Percentiles rank a stretch among this genome's conserved stretches.
Conservation (phyloP, 1,140 invertebrate genomes). For the Pinna nobilis region DNA sequence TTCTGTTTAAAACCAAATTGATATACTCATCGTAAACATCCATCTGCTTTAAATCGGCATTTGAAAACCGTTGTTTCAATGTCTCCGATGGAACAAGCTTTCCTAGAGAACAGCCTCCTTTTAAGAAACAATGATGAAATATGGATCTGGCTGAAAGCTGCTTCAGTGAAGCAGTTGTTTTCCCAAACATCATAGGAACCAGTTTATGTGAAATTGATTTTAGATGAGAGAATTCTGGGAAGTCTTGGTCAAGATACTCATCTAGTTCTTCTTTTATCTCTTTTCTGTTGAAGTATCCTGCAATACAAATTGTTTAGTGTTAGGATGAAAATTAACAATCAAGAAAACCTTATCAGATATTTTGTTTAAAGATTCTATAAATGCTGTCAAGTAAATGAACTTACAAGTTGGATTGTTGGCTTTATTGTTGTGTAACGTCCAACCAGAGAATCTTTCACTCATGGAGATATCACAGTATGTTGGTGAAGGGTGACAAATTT, state of each 20-base stretch:
- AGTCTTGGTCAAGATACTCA: slow-evolving; percentile 53
- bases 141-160: slow-evolving; percentile 57
- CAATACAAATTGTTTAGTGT: background rate
- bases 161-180: slow-evolving; percentile 53
- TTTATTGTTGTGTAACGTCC: no score
- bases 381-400: no score
- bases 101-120: slow-evolving; percentile 50
- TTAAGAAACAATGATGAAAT: slow-evolving; percentile 59
- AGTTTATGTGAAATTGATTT: slow-evolving; percentile 41
- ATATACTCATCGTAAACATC: slow-evolving; percentile 65
- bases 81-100: slow-evolving; percentile 55
- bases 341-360: background rate
- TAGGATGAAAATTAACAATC: background rate
- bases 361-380: no score
- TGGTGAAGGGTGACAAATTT: no score
- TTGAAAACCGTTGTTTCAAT: slow-evolving; percentile 46
- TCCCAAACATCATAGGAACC: slow-evolving; percentile 61
- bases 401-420: no score
- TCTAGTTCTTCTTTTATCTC: slow-evolving; percentile 61
- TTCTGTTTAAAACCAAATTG: slow-evolving; percentile 55
- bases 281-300: slow-evolving; percentile 62
- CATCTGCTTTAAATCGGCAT: slow-evolving; percentile 43
- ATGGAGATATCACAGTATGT: no score
- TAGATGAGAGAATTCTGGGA: slow-evolving; percentile 61
- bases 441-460: no score